These are phyloP conservation scores for Desmophyllum pertusum DNA, from an alignment of 92 coral and sea anemone species.

Conservation along the genomic window DNA sequence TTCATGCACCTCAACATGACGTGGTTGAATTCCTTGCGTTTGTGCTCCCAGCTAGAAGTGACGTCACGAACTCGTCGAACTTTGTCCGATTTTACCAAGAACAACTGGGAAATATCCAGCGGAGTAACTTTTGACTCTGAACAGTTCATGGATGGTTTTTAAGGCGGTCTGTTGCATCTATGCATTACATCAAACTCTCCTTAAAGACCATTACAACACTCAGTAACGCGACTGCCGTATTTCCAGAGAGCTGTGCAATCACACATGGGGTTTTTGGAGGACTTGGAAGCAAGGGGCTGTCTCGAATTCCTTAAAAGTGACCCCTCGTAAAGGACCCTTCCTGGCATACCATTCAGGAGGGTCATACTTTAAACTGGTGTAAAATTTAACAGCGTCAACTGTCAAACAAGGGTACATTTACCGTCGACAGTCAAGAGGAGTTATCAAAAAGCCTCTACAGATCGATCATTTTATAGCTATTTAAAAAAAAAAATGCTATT, in stretches of 20 bases:
- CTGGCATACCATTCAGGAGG: no score
- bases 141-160: constrained; percentile 35
- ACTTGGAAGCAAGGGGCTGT: constrained; percentile 10
- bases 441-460: no score
- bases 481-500: no score
- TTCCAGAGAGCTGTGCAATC: constrained; percentile 37
- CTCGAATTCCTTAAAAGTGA: constrained; percentile 16
- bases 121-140: constrained; percentile 51
- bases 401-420: no score
- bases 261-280: constrained; percentile 50
- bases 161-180: constrained; percentile 24
- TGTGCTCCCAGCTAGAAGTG: constrained; percentile 52
- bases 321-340: not conserved
- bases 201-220: constrained; percentile 42
- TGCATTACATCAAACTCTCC: constrained; percentile 36
- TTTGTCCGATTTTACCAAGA: constrained; percentile 52
- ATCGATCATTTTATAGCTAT: no score
- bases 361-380: no score
- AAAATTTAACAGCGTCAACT: no score
- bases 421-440: no score
- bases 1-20: constrained; percentile 71
- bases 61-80: constrained; percentile 39
- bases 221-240: constrained; percentile 29
- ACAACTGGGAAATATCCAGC: constrained; percentile 39
- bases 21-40: constrained; percentile 71